Evolutionary conservation across 2,797 vertebrate species (phyloP).

Genomic region (Chaenodraco wilsoni): DNA sequence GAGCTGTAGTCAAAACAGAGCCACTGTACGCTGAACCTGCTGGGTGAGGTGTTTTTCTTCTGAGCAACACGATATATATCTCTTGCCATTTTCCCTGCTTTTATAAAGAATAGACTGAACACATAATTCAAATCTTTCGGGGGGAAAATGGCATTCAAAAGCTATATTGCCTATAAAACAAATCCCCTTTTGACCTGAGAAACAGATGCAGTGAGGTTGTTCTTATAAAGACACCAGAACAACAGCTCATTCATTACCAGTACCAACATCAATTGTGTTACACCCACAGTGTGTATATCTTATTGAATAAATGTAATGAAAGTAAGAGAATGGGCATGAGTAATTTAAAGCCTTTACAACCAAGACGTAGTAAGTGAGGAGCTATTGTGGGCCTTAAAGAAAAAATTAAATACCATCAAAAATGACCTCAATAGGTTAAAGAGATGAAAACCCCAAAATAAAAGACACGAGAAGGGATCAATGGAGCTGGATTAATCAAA

Average conservation of each 20-base stretch:
- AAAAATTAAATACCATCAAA: neutral
- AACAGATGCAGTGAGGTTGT: neutral
- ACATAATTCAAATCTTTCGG: neutral
- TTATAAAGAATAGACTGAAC: neutral
- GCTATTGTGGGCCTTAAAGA: neutral
- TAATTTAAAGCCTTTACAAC: neutral
- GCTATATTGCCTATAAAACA: neutral
- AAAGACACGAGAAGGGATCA: conserved; percentile 3
- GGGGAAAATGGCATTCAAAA: neutral
- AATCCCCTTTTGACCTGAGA: neutral
- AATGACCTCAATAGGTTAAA: neutral
- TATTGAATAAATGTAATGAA: conserved; percentile 21
- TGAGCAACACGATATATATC: conserved; percentile 9
- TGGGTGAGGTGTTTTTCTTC: neutral
- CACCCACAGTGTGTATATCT: conserved; percentile 14
- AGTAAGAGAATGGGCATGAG: neutral
- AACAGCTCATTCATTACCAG: conserved; percentile 9
- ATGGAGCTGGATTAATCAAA: conserved; percentile 21
- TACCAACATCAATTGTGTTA: conserved; percentile 13
- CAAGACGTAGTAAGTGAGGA: neutral
- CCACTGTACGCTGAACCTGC: conserved; percentile 8
- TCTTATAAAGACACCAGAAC: conserved; percentile 12
- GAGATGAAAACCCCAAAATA: neutral
- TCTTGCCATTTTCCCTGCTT: neutral
- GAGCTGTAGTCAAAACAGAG: conserved; percentile 42